These are phyloP conservation scores for Sthenelais limicola DNA, from an alignment of 2,888 invertebrate genomes.

Conservation along the genomic window DNA sequence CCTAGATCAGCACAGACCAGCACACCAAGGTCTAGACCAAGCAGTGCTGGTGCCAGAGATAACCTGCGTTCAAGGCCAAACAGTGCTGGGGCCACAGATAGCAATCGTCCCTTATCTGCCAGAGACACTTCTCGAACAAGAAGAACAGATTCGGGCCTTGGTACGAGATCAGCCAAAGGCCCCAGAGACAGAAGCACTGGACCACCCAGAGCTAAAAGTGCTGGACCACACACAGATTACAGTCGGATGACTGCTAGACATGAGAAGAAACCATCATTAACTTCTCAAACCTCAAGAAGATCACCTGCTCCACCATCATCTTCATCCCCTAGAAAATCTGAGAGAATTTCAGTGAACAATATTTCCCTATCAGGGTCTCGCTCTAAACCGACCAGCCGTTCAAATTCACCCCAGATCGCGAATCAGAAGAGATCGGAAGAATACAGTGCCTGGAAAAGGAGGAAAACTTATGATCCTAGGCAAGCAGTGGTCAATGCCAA, in stretches of 20 bases:
- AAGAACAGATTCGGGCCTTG: conserved; percentile 60
- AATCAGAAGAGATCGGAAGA: conserved; percentile 76
- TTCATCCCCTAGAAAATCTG: conserved; percentile 4
- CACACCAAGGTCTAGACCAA: conserved; percentile 42
- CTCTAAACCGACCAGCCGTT: conserved; percentile 59
- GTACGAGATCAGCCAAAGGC: conserved; percentile 62
- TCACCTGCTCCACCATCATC: conserved; percentile 11
- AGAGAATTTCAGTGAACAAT: not conserved
- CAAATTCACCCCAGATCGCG: conserved; percentile 55
- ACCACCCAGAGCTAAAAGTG: conserved; percentile 56
- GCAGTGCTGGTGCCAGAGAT: conserved; percentile 38
- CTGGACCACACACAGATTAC: conserved; percentile 75
- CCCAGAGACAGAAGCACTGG: conserved; percentile 50
- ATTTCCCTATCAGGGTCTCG: conserved; percentile 3
- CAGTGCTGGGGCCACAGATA: conserved; percentile 38
- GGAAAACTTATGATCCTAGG: conserved; percentile 96
- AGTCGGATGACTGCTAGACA: conserved; percentile 74
- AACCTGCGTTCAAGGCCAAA: conserved; percentile 18
- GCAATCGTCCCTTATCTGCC: conserved; percentile 22
- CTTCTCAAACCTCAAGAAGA: not conserved
- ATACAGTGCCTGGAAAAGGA: conserved; percentile 94
- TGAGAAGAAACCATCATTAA: conserved; percentile 5
- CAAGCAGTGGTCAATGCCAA: conserved; percentile 89
- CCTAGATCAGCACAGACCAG: conserved; percentile 43
- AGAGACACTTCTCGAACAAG: conserved; percentile 37